Evolutionary conservation across 2,888 invertebrate genomes (phyloP), one percentile per base, ranked within the genome.

Genomic region (Toxonevra muliebris): DNA sequence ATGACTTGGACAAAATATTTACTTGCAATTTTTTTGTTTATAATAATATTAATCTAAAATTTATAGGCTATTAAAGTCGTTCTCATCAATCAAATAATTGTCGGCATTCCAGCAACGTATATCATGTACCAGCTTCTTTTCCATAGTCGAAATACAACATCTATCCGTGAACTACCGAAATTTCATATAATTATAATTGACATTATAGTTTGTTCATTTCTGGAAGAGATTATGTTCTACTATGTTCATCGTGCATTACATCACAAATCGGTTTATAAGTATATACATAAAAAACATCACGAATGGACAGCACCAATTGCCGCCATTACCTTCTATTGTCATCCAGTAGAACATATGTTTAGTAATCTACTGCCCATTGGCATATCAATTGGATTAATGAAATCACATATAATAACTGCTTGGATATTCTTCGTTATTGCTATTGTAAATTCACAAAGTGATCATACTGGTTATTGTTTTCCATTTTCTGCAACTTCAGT

Each of bases 261-360:
- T 80, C 89, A 90, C 76, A 89, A 90, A 59, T 84, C 86, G 61
- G 80, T 95, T 41, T 94, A 94, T 85, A 92, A 91, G 77, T 88
- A 89, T 79, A 90, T 94, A 72, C 94, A 95, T 84, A 95, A 95
- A 83, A 88, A 90, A 76, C 94, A 95, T 80, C 94, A 95, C 76
- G 93, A 94, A 82, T 95, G 94, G 94, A 93, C 92, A 0, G 90
- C 94, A 0, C 94, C 94, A 0, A 89, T 94, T 59, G 92, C 94
- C 0, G 89, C 93, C 2, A 90, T 92, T 0, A 90, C 92, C 2
- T 85, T 93, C 52, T 94, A 94, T 80, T 30, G 30, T 30, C 30
- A 30, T 30, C 2, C 30, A 30, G 30, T 30, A 7, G 30, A 30
- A 7, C 7, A 30, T 30, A 4, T 30, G 58, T 84, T 93, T 69